phyloP scores from a whole-genome alignment of 1,140 invertebrate species.

The Drosophila murphyi region DNA sequence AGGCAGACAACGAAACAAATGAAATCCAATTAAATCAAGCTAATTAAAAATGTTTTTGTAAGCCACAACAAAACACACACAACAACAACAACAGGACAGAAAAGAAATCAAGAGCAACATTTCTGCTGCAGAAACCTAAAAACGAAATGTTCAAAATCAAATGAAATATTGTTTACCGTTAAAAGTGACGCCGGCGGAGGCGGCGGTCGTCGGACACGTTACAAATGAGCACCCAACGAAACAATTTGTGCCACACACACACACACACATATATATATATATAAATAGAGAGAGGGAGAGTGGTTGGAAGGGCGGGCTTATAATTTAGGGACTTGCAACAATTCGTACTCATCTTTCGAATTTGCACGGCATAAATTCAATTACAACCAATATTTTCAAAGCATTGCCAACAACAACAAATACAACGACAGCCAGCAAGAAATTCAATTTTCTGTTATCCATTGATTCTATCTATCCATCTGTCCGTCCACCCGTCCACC shows the following conservation, averaged over 20 bases:
- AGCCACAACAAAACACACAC: slow-evolving; percentile 15
- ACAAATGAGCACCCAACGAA: slow-evolving; percentile 27
- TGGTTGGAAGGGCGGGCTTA: neutral
- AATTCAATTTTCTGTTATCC: slow-evolving; percentile 77
- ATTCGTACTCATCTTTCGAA: slow-evolving; percentile 67
- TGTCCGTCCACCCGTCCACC: neutral
- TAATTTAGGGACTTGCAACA: slow-evolving; percentile 25
- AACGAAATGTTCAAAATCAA: slow-evolving; percentile 37
- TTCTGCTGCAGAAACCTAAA: slow-evolving; percentile 37
- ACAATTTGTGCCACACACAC: slow-evolving; percentile 34
- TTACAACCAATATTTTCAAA: slow-evolving; percentile 73
- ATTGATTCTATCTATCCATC: slow-evolving; percentile 51
- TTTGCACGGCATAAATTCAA: slow-evolving; percentile 75
- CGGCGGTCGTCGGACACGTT: slow-evolving; percentile 1
- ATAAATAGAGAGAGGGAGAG: neutral
- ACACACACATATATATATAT: no score
- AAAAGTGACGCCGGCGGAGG: slow-evolving; percentile 2
- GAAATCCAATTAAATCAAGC: slow-evolving; percentile 42
- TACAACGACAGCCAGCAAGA: slow-evolving; percentile 6
- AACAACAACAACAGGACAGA: slow-evolving; percentile 1
- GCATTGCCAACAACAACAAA: slow-evolving; percentile 50
- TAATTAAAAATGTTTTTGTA: slow-evolving; percentile 39
- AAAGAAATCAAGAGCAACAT: slow-evolving; percentile 27
- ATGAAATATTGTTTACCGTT: slow-evolving; percentile 62
- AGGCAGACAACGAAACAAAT: neutral